Base-by-base conservation (phyloP, 1,140 invertebrate genomes). In the Caerostris extrusa region DNA sequence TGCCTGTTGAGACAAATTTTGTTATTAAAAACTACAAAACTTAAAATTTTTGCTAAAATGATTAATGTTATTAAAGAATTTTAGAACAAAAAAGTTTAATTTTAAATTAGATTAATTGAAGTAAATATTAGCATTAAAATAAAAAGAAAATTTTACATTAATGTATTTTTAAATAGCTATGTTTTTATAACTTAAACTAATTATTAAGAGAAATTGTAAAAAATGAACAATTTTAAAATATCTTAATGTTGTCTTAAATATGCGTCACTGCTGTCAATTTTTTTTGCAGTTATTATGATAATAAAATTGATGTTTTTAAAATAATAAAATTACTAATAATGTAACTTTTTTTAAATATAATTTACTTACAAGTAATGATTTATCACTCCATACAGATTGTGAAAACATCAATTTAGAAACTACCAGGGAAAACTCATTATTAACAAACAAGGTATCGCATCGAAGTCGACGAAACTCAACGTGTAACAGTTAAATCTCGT, bases 401-500 rank as follows among this genome's bases (percentile, higher is more conserved):
- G 34, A 90, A 88, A 88, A 53, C 86, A 53, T 50, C 10, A 88
- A 61, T 88, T 85, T 64, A 64, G 61, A 55, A 64, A 77, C 17
- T 19, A 58, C 64, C 56, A 69, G 57, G 64, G 64, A 77, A 34
- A 91, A 61, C 50, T 91, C 90, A 82, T 82, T 50, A 82, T 53
- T 82, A 91, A 55, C 50, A 90, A 69, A 91, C 90, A 82, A 82
- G 69, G 77, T 69, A 91, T 91, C 90, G 90, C 71, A 91, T 91
- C 90, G 57, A 60, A 91, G 71, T 71, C 64, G 53, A 57, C 69
- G 58, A 83, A 92, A 92, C 34, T 64, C 90, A 19, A 92, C 90
- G 90, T 92, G 90, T 92, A 92, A 92, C 90, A 92, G 90, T 91
- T 91, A 91, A 91, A 77, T n/a, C 50, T 8, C 3, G 3, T 53